Percentiles rank a stretch among this genome's conserved stretches.
These are phyloP conservation scores for Aphaenogaster ashmeadi DNA, from an alignment of 1,140 invertebrate genomes.

Conservation along the genomic window DNA sequence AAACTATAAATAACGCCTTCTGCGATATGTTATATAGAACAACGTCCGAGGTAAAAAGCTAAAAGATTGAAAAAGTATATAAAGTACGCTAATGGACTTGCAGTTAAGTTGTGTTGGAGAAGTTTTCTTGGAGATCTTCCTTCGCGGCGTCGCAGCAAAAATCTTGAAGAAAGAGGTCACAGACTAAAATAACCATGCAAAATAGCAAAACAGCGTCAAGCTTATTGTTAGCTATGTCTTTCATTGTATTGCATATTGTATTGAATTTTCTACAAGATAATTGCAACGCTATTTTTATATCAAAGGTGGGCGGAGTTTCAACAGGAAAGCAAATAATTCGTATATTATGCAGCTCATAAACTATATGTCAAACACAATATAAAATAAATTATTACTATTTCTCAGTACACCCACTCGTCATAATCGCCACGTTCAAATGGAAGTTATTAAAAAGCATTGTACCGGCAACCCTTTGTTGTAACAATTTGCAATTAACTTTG, in stretches of 20 bases:
- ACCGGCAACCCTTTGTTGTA: not conserved
- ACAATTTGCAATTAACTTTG: constrained; percentile 1
- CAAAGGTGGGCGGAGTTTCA: not conserved
- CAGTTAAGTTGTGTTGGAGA: constrained; percentile 5
- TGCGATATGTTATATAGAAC: not conserved
- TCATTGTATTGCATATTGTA: not conserved
- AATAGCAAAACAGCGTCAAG: constrained; percentile 1
- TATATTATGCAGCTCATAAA: not conserved
- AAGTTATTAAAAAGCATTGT: constrained; percentile 7
- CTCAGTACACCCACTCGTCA: not conserved
- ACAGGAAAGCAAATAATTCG: not conserved
- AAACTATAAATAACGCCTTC: not conserved
- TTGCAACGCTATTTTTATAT: constrained; percentile 1
- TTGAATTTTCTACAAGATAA: not conserved
- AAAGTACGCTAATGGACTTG: constrained; percentile 39
- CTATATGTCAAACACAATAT: not conserved
- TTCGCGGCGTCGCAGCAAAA: constrained; percentile 3
- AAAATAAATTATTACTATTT: not conserved
- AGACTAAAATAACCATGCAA: constrained; percentile 18
- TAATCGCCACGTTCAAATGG: not conserved
- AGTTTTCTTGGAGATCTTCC: constrained; percentile 31
- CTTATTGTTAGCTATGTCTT: not conserved
- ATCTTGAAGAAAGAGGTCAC: constrained; percentile 16
- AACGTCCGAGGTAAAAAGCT: not conserved
- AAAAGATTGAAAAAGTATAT: constrained; percentile 20